Conservation (phyloP, 1,140 invertebrate species). For the Lordiphosa mommai region DNA sequence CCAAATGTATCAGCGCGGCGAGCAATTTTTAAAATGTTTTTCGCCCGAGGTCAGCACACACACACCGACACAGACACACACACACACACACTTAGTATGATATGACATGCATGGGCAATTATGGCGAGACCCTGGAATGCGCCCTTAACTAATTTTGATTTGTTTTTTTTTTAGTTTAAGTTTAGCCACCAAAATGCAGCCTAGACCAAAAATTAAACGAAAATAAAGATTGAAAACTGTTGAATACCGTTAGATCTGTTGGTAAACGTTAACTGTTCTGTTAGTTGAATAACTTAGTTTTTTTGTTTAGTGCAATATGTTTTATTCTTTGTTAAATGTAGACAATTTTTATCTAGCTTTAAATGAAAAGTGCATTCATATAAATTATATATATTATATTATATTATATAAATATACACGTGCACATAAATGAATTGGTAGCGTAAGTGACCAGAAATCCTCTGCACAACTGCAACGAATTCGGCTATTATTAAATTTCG, state of each 20-base stretch:
- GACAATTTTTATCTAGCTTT: too few relatives aligned
- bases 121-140: neutral
- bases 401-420: too few relatives aligned
- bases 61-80: constrained; percentile 4
- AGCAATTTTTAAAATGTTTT: constrained; percentile 48
- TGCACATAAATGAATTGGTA: too few relatives aligned
- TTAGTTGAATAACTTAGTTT: constrained; percentile 54
- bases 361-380: too few relatives aligned
- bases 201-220: constrained; percentile 59
- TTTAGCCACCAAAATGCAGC: constrained; percentile 59
- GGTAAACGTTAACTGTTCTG: constrained; percentile 21
- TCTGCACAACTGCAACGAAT: neutral
- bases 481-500: constrained; percentile 15
- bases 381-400: too few relatives aligned
- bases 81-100: neutral
- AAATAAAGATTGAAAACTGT: neutral
- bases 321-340: constrained; percentile 24
- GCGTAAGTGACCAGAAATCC: too few relatives aligned
- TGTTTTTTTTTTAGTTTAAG: constrained; percentile 1
- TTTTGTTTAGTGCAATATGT: constrained; percentile 55
- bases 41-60: constrained; percentile 49
- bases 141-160: constrained; percentile 1
- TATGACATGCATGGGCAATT: constrained; percentile 29
- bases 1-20: constrained; percentile 50
- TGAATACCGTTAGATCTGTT: constrained; percentile 30